Base-by-base conservation (phyloP, 2,888 invertebrate species). In the Fragum whitleyi region DNA sequence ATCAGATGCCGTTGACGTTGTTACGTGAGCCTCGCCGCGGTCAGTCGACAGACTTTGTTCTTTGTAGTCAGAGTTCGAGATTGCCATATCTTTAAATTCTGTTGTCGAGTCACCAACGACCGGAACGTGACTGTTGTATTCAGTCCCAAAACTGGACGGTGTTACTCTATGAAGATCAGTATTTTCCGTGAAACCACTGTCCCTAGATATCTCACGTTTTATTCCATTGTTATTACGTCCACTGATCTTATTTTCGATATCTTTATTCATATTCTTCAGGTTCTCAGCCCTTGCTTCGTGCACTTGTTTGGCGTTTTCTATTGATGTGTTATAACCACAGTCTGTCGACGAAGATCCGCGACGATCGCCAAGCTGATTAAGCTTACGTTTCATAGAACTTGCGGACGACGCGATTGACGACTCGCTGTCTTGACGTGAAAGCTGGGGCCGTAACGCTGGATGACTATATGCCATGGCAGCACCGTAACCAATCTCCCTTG, bases 271-370 rank as follows among this genome's bases (percentile, higher is more conserved):
- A 53, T 84, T 84, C 68, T 78, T 78, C 23, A 84, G 53, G 68
- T 84, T 84, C 21, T 84, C 84, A 26, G 81, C 76, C 9, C 75
- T 75, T 7, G 84, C 84, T 53, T 84, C 84, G 51, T 81, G 78
- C 6, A 72, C 67, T 32, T 79, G 78, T 42, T 76, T 42, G 3
- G 76, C 84, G 19, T 81, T 80, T 51, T 81, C 84, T 1, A 83
- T 73, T 0, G 77, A 75, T 11, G 80, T 80, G 65, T 73, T 75
- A 36, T 80, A 74, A 6, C 80, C 82, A 16, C 79, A 76, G 26
- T 83, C 83, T 5, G 79, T 73, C 16, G 67, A 74, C 23, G 59
- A 67, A 23, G 42, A 42, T 16, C 62, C 61, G 0, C 55, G 21
- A 9, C 69, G 39, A 29, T 70, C 71, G 19, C 42, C 74, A 9